Evolutionary conservation across 2,113 vertebrate species (phyloP), one percentile per base, ranked within the genome.

Genomic region (Sterna hirundo): DNA sequence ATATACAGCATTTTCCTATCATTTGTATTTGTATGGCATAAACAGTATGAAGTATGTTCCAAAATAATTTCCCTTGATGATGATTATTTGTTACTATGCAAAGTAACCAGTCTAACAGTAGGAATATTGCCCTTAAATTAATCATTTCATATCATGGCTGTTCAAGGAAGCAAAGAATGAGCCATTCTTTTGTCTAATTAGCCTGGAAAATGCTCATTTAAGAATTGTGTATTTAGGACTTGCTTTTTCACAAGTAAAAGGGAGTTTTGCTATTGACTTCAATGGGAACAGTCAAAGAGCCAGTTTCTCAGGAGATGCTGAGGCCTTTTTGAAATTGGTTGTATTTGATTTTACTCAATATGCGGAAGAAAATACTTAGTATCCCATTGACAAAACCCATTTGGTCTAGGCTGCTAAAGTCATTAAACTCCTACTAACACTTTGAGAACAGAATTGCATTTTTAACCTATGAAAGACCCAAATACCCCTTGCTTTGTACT

Each of bases 31-130:
- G 15, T 71, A 58, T 40, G 25, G 29, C 58, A 80, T 62, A 76
- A 94, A 69, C 54, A 83, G 5, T 27, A 91, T n/a, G 57, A 92
- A 96, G 21, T n/a, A 54, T 61, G 13, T 91, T 93, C 40, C 77
- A 89, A 87, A 97, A 94, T 69, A 94, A 83, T 90, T 89, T 93
- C 55, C 54, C 38, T 77, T 88, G 36, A 91, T 88, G 42, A 54
- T n/a, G 27, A 61, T 93, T 58, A 86, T 93, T 89, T 87, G 61
- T 62, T 90, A 58, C 71, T 77, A 42, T 66, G 34, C 40, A 94
- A 91, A 93, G 38, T 69, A 91, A 91, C 46, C 47, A 42, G 13
- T 51, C 89, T 83, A 88, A 58, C 42, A 78, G 32, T 75, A 83
- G 27, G 49, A 94, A 79, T 69, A 49, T 34, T 70, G 47, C 72